Evolutionary conservation across 2,113 vertebrate species (phyloP).

Genomic region (Ochotona princeps): DNA sequence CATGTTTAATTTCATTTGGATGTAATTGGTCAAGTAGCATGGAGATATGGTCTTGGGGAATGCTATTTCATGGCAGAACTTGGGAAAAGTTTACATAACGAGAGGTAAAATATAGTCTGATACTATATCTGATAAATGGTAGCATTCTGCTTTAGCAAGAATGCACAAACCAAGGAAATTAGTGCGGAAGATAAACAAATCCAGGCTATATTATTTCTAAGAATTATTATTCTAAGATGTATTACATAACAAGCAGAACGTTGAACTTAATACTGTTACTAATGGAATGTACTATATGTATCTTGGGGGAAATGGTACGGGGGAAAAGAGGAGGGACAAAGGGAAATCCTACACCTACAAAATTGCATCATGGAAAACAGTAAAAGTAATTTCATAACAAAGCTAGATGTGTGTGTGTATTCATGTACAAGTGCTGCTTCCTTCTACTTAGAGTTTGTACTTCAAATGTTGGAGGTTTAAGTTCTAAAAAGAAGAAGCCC

Average conservation of each 20-base stretch:
- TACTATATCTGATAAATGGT: neutral
- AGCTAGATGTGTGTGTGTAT: neutral
- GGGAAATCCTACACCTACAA: too few relatives aligned
- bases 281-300: too few relatives aligned
- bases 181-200: neutral
- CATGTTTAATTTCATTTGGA: neutral
- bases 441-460: neutral
- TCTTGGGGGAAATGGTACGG: too few relatives aligned
- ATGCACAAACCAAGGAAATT: neutral
- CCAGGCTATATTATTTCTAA: neutral
- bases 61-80: neutral
- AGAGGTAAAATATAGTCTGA: neutral
- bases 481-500: neutral
- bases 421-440: neutral
- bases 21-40: too few relatives aligned
- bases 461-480: neutral
- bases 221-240: neutral
- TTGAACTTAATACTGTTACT: too few relatives aligned
- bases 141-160: neutral
- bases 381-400: too few relatives aligned
- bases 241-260: too few relatives aligned
- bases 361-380: too few relatives aligned
- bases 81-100: neutral
- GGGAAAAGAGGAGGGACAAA: too few relatives aligned
- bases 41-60: neutral